A percentile compares a stretch with the other conserved stretches of the same genome.
phyloP scores from a whole-genome alignment of 2,888 invertebrate genomes.

The Harpagoxenus sublaevis region DNA sequence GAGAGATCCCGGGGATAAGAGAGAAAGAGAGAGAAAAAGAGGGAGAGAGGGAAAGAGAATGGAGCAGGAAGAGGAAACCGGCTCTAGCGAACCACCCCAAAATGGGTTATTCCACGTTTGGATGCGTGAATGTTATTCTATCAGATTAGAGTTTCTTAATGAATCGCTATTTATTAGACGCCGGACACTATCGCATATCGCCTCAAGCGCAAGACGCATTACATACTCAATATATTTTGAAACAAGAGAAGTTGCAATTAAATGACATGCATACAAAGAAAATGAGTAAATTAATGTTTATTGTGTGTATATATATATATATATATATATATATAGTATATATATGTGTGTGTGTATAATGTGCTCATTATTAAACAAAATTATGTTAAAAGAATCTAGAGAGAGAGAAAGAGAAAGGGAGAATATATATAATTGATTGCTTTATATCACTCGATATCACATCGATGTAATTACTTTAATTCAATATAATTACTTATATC shows the following conservation, averaged over 20 bases:
- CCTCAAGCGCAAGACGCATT: neutral
- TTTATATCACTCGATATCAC: neutral
- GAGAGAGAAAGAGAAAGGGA: neutral
- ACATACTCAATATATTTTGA: neutral
- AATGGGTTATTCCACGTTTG: slow-evolving; percentile 76
- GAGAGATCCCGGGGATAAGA: neutral
- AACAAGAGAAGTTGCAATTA: neutral
- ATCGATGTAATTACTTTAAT: neutral
- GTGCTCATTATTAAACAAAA: neutral
- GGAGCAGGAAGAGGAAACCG: slow-evolving; percentile 56
- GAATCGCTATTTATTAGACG: slow-evolving; percentile 1
- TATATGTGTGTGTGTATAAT: neutral
- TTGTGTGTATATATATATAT: neutral
- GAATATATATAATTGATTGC: neutral
- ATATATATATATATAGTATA: too few relatives aligned
- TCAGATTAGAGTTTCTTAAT: slow-evolving; percentile 1
- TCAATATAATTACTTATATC: neutral
- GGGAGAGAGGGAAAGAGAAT: slow-evolving; percentile 51
- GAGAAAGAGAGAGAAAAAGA: neutral
- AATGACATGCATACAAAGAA: neutral
- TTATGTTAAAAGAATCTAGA: neutral
- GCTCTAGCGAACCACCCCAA: slow-evolving; percentile 74
- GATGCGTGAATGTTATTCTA: neutral
- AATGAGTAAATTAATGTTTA: neutral
- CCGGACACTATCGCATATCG: neutral